Evolutionary conservation across 1,140 invertebrate species (phyloP), one percentile per base, ranked within the genome.

Genomic region (Bombus soroeensis): DNA sequence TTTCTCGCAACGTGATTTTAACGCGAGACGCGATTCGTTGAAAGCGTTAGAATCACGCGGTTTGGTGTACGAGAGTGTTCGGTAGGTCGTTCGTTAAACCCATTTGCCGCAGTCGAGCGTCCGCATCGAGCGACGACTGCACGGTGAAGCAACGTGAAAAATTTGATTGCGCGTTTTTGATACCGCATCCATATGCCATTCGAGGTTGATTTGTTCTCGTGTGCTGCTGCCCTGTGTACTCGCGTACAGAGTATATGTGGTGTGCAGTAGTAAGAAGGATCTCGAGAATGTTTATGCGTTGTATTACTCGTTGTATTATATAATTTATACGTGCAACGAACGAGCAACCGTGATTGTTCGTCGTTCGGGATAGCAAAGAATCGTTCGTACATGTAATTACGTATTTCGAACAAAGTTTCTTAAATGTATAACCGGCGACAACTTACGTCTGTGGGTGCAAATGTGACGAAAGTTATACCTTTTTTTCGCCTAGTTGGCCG

Each of bases 151-250:
- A 41, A 18, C 15, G 12, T 39, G 74, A 39, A 18, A 64, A 57
- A 57, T 57, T 75, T 43, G 12, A 34, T 81, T 37, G 70, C 37
- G 43, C 47, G 37, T 80, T n/a, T n/a, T n/a, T 72, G 37, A 89
- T 84, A 89, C 83, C 87, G 88, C 88, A 89, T 89, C 88, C 88
- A 89, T 89, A 89, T 89, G 88, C 88, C 37, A 77, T 87, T n/a
- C 72, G 47, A 88, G 73, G 74, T 59, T 85, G n/a, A 3, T 66
- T 62, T 78, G n/a, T 72, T 89, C 39, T 62, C 57, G 62, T 83
- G 78, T 80, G 62, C 41, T 22, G 32, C 41, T 80, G 34, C 25
- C n/a, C 6, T 81, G 72, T 89, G 77, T 84, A 66, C 22, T 10
- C 80, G 15, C 32, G 10, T 2, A n/a, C n/a, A 32, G 10, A 68